phyloP scores from a whole-genome alignment of 2,888 invertebrate genomes.

The Noctua pronuba region DNA sequence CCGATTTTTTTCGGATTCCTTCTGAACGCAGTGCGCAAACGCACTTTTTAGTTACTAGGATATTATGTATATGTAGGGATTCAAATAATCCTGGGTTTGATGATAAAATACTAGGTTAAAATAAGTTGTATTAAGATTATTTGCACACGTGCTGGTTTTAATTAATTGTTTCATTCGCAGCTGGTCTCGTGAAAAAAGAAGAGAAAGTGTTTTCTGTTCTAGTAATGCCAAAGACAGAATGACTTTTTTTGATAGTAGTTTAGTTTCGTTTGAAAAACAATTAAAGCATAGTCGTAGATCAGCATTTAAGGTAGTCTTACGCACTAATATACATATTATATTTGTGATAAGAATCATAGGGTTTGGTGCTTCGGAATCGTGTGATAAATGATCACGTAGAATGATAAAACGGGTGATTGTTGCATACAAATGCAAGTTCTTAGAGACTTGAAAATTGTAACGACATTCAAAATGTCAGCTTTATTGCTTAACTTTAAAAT shows the following conservation, averaged over 20 bases:
- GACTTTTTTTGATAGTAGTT: constrained; percentile 19
- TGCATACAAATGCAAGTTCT: constrained; percentile 21
- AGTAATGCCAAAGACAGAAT: constrained; percentile 59
- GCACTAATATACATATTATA: constrained; percentile 12
- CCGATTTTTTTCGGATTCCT: not conserved
- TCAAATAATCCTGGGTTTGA: constrained; percentile 15
- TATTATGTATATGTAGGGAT: constrained; percentile 13
- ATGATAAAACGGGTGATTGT: not conserved
- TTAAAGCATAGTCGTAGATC: constrained; percentile 7
- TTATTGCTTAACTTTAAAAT: constrained; percentile 38
- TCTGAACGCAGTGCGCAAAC: constrained; percentile 24
- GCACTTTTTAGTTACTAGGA: constrained; percentile 20
- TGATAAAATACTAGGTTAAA: constrained; percentile 15
- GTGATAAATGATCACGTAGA: constrained; percentile 40
- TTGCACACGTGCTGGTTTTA: constrained; percentile 37
- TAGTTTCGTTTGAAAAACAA: constrained; percentile 30
- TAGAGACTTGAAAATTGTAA: constrained; percentile 16
- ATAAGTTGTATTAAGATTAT: constrained; percentile 27
- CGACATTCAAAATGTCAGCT: constrained; percentile 54
- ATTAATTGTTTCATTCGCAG: constrained; percentile 55
- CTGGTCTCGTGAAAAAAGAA: constrained; percentile 33
- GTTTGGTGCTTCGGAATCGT: constrained; percentile 57
- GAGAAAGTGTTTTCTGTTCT: constrained; percentile 48
- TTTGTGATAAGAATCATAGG: constrained; percentile 34
- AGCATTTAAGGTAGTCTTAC: constrained; percentile 33